Conservation (phyloP, 1,140 invertebrate genomes). For the Hycleus phaleratus region DNA sequence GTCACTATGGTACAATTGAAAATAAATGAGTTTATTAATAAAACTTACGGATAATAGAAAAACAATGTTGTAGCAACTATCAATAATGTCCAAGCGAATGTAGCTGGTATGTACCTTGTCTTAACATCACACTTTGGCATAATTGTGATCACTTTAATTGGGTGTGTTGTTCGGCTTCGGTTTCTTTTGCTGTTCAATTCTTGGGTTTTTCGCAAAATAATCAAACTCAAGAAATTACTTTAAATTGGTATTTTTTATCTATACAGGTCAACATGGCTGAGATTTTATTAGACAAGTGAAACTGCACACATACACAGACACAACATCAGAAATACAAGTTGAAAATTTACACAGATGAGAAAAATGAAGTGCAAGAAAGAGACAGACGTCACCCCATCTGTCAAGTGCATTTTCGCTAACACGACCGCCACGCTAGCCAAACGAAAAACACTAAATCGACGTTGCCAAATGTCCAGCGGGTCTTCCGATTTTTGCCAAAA, state of each 20-base stretch:
- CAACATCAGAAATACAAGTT: no score
- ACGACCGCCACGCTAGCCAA: no score
- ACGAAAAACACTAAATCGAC: no score
- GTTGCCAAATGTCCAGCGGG: no score
- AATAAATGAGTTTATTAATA: constrained; percentile 10
- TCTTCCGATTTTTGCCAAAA: no score
- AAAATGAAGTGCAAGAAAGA: no score
- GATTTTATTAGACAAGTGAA: constrained; percentile 12
- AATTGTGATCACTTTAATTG: constrained; percentile 38
- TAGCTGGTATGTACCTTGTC: constrained; percentile 90
- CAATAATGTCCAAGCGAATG: constrained; percentile 91
- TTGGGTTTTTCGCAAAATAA: constrained; percentile 31
- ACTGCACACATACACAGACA: no score
- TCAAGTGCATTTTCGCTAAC: no score
- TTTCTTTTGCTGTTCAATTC: no score
- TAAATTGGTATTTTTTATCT: constrained; percentile 50
- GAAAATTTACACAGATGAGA: no score
- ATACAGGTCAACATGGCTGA: constrained; percentile 59
- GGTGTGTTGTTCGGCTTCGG: no score
- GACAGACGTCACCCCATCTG: no score
- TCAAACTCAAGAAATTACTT: constrained; percentile 28
- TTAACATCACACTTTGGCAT: constrained; percentile 91
- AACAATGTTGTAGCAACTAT: constrained; percentile 85
- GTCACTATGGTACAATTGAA: neutral
- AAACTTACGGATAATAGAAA: constrained; percentile 94